Conservation (phyloP, 1,140 invertebrate species). For the Zaprionus africanus region DNA sequence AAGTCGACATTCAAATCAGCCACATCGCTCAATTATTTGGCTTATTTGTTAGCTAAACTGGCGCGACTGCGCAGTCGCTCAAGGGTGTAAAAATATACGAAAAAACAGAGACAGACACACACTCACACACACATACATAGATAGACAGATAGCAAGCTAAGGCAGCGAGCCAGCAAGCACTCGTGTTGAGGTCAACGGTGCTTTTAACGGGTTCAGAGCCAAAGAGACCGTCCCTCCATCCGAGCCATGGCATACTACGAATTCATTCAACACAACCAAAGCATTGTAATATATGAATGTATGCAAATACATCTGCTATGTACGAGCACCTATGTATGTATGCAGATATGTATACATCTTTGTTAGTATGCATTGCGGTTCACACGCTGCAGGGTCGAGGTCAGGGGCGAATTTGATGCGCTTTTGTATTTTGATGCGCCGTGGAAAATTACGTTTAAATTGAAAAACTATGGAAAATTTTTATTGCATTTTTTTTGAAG, state of each 20-base stretch:
- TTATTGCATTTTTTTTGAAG: neutral
- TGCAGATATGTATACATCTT: neutral
- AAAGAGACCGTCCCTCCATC: neutral
- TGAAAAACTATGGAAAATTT: constrained; percentile 56
- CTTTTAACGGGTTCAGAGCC: constrained; percentile 63
- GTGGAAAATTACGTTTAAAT: constrained; percentile 56
- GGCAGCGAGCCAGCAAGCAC: constrained; percentile 22
- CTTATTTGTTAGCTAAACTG: constrained; percentile 63
- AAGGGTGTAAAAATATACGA: constrained; percentile 55
- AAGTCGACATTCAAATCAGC: constrained; percentile 56
- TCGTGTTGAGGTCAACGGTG: constrained; percentile 70
- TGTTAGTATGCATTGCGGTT: constrained; percentile 12
- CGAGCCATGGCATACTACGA: constrained; percentile 1
- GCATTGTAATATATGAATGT: constrained; percentile 15
- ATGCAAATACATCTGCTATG: neutral
- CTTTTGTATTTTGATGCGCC: constrained; percentile 16
- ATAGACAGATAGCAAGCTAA: neutral
- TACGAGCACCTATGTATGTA: neutral
- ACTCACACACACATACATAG: constrained; percentile 10
- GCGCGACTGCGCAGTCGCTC: constrained; percentile 60
- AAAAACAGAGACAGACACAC: constrained; percentile 14
- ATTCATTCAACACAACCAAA: constrained; percentile 19
- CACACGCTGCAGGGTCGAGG: constrained; percentile 63
- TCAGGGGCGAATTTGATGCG: constrained; percentile 43
- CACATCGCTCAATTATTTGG: constrained; percentile 62